Evolutionary conservation across 2,113 vertebrate genomes (phyloP), one percentile per base, ranked within the genome.

Genomic region (Petromus typicus): DNA sequence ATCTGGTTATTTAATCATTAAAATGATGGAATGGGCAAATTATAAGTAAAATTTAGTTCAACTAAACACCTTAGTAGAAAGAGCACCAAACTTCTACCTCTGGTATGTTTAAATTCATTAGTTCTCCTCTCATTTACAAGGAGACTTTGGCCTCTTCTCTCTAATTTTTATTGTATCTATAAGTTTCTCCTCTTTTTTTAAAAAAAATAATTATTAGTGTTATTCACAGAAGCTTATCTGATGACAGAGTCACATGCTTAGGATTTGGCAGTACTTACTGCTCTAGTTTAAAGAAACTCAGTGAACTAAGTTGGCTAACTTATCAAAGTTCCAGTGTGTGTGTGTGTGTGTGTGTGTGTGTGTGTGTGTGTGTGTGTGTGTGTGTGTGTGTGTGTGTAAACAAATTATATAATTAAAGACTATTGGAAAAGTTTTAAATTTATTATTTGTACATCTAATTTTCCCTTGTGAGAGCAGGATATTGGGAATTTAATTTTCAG

Each of bases 161-260:
- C 61, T 37, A 63, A 67, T 54, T 73, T 86, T 66, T 67, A 86
- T 56, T 85, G 37, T 37, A 91, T 78, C 27, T 64, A 73, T 66
- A 73, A 92, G 40, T 34, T 56, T 5, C 22, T 51, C 51, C 30
- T 56, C 16, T 66, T 40, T 82, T 34, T 56, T 88, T 95, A 30
- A 9, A 56, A 73, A 56, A 73, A 91, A 84, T 63, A 43, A 78
- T n/a, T 78, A 32, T 86, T 40, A 89, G 30, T 95, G 37, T 89
- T 59, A 91, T 87, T 94, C 93, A 40, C 67, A 93, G 82, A 90
- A 54, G 43, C 48, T 88, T 54, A 89, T 75, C 81, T 78, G 93
- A 89, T 85, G 56, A 80, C 91, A 80, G 83, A 81, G 64, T 57
- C 93, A 73, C 80, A 91, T 57, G 48, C 93, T 59, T 81, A 59